phyloP scores from a whole-genome alignment of 1,140 invertebrate genomes.

The Uloborus diversus region DNA sequence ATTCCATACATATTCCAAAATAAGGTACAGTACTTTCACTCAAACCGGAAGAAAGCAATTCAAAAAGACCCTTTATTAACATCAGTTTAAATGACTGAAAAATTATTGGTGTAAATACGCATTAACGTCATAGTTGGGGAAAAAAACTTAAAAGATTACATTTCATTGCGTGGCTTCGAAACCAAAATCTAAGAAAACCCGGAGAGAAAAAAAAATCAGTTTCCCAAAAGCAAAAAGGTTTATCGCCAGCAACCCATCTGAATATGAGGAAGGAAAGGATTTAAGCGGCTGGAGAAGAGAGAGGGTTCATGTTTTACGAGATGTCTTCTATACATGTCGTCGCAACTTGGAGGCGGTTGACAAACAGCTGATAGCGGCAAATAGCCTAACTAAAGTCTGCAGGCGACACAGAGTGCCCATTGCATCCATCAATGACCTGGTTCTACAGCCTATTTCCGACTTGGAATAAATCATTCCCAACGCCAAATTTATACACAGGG shows the following conservation, averaged over 20 bases:
- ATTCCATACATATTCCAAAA: too few species aligned
- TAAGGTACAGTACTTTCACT: too few species aligned
- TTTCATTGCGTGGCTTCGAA: too few species aligned
- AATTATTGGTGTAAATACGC: too few species aligned
- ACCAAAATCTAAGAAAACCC: too few species aligned
- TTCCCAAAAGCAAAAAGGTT: neutral
- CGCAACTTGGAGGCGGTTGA: slow-evolving; percentile 17
- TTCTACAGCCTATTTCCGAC: slow-evolving; percentile 12
- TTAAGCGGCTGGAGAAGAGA: neutral
- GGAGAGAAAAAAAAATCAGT: too few species aligned
- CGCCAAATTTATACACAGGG: slow-evolving; percentile 30
- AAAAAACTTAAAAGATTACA: too few species aligned
- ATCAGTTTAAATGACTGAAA: too few species aligned
- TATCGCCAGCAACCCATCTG: neutral
- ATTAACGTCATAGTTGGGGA: too few species aligned
- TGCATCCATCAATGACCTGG: slow-evolving; percentile 41
- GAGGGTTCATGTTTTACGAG: slow-evolving; percentile 18
- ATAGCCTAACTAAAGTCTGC: slow-evolving; percentile 44
- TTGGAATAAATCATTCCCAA: slow-evolving; percentile 21
- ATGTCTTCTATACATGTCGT: slow-evolving; percentile 22
- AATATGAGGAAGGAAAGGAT: neutral
- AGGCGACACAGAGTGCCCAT: slow-evolving; percentile 50
- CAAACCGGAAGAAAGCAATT: too few species aligned
- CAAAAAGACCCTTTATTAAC: too few species aligned
- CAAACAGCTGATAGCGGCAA: slow-evolving; percentile 49